These are phyloP conservation scores for Neelides folsomi DNA, from an alignment of 2,888 invertebrate genomes.

Conservation along the genomic window DNA sequence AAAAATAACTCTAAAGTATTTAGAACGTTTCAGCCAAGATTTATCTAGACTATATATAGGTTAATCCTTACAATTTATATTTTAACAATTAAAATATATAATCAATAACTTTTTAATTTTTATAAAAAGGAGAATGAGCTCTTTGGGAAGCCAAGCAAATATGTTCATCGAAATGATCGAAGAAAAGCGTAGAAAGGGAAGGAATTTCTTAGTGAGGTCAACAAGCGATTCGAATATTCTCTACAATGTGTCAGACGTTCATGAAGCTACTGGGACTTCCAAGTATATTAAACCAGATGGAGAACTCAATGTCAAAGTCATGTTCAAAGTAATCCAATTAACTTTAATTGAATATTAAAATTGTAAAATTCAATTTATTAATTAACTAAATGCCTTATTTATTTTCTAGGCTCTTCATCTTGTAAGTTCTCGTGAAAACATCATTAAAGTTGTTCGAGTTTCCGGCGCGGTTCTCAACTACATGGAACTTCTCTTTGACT, in stretches of 20 bases:
- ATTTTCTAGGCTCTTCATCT: conserved; percentile 64
- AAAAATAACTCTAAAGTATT: no score
- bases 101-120: conserved; percentile 51
- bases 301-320: conserved; percentile 78
- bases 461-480: conserved; percentile 86
- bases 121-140: conserved; percentile 39
- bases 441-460: conserved; percentile 70
- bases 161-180: conserved; percentile 43
- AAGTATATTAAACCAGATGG: conserved; percentile 92
- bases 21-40: no score
- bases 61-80: no score
- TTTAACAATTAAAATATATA: conserved; percentile 42
- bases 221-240: conserved; percentile 87
- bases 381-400: neutral
- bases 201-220: conserved; percentile 63
- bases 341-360: neutral
- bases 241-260: conserved; percentile 69
- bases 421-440: conserved; percentile 69
- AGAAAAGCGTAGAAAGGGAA: conserved; percentile 43
- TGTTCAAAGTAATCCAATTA: conserved; percentile 51
- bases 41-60: no score
- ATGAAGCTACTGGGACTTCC: conserved; percentile 74
- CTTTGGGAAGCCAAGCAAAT: conserved; percentile 72
- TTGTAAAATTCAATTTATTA: neutral
- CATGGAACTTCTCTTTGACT: conserved; percentile 75